Conservation (phyloP, 2,888 invertebrate species). For the Lordiphosa fenestrarum region DNA sequence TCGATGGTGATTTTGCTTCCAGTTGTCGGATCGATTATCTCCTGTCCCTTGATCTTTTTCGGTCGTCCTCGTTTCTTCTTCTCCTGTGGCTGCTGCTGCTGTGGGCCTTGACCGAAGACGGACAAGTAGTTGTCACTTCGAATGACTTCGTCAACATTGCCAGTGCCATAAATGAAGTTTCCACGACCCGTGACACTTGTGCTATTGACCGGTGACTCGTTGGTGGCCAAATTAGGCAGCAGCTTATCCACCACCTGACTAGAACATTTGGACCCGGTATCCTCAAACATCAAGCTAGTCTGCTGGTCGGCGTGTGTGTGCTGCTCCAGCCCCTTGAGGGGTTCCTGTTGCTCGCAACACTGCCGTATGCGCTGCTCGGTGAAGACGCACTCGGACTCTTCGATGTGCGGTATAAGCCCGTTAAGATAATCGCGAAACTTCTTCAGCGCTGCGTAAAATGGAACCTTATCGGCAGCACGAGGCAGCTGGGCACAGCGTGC, state of each 20-base stretch:
- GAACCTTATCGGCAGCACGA: constrained; percentile 98
- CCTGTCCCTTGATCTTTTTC: constrained; percentile 83
- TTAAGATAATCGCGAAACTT: constrained; percentile 97
- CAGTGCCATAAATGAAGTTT: constrained; percentile 25
- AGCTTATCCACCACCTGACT: constrained; percentile 34
- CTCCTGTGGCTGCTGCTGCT: constrained; percentile 81
- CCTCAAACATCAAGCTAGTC: constrained; percentile 25
- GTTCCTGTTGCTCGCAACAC: constrained; percentile 82
- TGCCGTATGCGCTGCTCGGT: constrained; percentile 86
- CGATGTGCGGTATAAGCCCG: constrained; percentile 90
- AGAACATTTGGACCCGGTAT: constrained; percentile 22
- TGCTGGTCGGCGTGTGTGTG: constrained; percentile 20
- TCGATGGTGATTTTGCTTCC: constrained; percentile 50
- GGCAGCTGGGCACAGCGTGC: constrained; percentile 98
- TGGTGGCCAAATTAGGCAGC: constrained; percentile 26
- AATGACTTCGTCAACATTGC: constrained; percentile 32
- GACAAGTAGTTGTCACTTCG: constrained; percentile 36
- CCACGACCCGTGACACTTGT: constrained; percentile 18
- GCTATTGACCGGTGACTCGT: constrained; percentile 1
- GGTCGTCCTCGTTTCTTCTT: constrained; percentile 95
- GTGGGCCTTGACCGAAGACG: constrained; percentile 29
- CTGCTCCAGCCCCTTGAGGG: constrained; percentile 13
- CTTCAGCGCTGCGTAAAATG: constrained; percentile 97
- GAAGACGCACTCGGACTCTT: constrained; percentile 93
- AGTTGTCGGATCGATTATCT: constrained; percentile 84